phyloP scores from a whole-genome alignment of 2,113 vertebrate species.

The Cavia aperea region DNA sequence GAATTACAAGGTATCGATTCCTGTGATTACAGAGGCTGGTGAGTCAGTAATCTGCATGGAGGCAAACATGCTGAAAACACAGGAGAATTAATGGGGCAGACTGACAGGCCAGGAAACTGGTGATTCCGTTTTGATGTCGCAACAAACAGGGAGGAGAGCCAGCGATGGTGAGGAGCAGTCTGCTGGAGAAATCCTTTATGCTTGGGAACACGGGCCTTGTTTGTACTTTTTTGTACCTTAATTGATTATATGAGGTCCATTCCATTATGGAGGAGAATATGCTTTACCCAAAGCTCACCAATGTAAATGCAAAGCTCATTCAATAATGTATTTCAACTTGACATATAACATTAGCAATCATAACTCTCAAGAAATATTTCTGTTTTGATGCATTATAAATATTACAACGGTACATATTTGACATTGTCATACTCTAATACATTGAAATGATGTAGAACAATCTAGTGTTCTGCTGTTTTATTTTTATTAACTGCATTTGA shows the following conservation, averaged over 20 bases:
- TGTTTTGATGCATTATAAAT: neutral
- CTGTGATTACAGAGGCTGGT: neutral
- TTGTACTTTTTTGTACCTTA: neutral
- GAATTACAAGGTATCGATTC: neutral
- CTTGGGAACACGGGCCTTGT: neutral
- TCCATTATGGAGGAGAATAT: neutral
- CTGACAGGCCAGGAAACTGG: neutral
- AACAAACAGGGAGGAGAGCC: neutral
- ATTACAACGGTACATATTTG: neutral
- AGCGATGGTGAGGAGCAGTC: neutral
- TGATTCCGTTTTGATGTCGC: no score
- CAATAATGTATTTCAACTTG: neutral
- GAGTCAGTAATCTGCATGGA: neutral
- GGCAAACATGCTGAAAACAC: neutral
- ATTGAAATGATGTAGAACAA: neutral
- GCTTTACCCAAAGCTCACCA: neutral
- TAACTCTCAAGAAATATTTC: neutral
- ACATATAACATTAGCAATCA: neutral
- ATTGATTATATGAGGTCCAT: neutral
- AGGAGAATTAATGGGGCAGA: neutral
- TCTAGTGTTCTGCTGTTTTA: neutral
- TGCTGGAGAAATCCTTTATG: neutral
- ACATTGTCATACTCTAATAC: neutral
- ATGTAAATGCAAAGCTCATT: neutral
- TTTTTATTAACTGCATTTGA: neutral